phyloP scores from a whole-genome alignment of 2,888 invertebrate genomes.

The Venusia cambrica region DNA sequence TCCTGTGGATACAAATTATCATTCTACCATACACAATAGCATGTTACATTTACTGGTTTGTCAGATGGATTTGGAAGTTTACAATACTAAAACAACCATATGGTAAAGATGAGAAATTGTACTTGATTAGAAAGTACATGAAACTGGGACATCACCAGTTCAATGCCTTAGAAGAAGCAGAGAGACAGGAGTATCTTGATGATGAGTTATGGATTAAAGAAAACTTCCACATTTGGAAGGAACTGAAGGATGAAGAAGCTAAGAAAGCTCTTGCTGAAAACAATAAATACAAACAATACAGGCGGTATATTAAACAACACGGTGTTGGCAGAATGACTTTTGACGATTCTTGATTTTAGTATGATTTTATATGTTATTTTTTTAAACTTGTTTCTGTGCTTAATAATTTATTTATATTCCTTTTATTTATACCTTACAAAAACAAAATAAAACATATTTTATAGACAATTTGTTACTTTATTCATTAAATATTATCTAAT shows the following conservation, averaged over 20 bases:
- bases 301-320: conserved; percentile 94
- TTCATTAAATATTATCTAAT: conserved; percentile 61
- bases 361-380: conserved; percentile 24
- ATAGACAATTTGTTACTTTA: conserved; percentile 73
- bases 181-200: conserved; percentile 86
- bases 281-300: conserved; percentile 92
- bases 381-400: conserved; percentile 12
- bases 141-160: conserved; percentile 87
- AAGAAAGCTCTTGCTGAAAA: conserved; percentile 93
- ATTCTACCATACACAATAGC: conserved; percentile 88
- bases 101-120: conserved; percentile 90
- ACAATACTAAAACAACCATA: conserved; percentile 87
- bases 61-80: conserved; percentile 91
- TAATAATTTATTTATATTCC: conserved; percentile 14
- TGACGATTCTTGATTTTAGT: conserved; percentile 84
- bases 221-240: conserved; percentile 90
- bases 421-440: conserved; percentile 16
- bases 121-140: conserved; percentile 90
- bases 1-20: conserved; percentile 92
- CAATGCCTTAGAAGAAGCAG: conserved; percentile 86
- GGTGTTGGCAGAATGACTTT: conserved; percentile 95
- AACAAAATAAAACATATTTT: conserved; percentile 56
- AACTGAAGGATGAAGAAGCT: conserved; percentile 90
- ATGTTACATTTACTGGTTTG: conserved; percentile 87
- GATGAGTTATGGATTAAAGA: conserved; percentile 91